Conservation (phyloP, 1,140 invertebrate species). For the Berghia stephanieae region DNA sequence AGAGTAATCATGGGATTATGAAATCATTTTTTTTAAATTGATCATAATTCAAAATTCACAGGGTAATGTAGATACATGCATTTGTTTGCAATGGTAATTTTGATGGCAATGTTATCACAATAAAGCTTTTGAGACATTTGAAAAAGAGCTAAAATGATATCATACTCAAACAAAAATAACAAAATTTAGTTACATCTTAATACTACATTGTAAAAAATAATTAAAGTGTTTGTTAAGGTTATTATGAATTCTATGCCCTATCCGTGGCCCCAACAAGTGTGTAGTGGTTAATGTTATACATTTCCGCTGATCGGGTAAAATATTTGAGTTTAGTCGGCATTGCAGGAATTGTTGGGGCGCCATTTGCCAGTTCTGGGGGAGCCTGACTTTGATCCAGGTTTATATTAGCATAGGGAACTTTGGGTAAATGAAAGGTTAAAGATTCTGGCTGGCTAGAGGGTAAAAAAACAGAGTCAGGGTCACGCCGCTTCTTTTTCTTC, state of each 20-base stretch:
- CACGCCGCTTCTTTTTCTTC: neutral
- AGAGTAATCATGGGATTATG: too few relatives aligned
- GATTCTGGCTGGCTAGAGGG: constrained; percentile 35
- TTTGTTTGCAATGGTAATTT: too few relatives aligned
- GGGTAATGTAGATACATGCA: too few relatives aligned
- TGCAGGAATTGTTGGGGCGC: constrained; percentile 39
- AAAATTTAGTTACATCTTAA: neutral
- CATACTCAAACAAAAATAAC: neutral
- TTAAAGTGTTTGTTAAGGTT: neutral
- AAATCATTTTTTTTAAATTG: too few relatives aligned
- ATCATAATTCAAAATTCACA: too few relatives aligned
- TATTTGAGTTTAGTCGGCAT: constrained; percentile 51
- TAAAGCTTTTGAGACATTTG: neutral
- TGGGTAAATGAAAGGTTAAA: constrained; percentile 42
- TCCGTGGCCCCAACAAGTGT: neutral
- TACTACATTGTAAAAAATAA: neutral
- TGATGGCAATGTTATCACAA: too few relatives aligned
- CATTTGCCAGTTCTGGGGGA: neutral
- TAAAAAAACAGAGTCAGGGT: constrained; percentile 26
- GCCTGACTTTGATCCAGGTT: constrained; percentile 50
- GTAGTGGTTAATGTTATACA: constrained; percentile 24
- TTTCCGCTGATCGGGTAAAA: constrained; percentile 48
- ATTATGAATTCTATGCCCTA: too few relatives aligned
- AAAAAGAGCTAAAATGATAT: neutral
- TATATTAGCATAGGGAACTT: constrained; percentile 54